Evolutionary conservation across 2,113 vertebrate genomes (phyloP), one percentile per base, ranked within the genome.

Genomic region (Gorsachius goisagi): DNA sequence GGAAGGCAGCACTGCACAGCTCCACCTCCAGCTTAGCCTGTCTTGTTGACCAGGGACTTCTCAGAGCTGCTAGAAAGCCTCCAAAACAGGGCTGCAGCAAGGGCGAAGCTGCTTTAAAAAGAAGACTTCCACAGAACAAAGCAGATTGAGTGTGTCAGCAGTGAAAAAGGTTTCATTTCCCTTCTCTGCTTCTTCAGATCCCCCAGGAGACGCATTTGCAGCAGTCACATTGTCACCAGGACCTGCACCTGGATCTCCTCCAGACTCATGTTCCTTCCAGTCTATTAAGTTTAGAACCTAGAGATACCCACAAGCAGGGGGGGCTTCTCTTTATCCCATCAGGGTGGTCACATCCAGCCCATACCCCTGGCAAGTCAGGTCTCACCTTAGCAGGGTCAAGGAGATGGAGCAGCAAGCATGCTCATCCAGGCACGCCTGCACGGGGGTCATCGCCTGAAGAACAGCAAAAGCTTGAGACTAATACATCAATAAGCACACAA

Each of bases 331-430:
- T 88, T 30, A 41, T 16, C 23, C 26, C 39, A 22, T 9, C 33
- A 35, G 30, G 45, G 30, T 32, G 32, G 22, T 33, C 1, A 0
- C 37, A 55, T 30, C 30, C 45, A 75, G 22, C 18, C 21, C 2
- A 0, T 12, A 23, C 8, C 11, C 35, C 32, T 3, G 4, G 44
- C 15, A 47, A 47, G 12, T 3, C 5, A 1, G 24, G 21, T 56
- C 55, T 58, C 55, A 52, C 17, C 24, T 32, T 32, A 30, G 35
- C 20, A 24, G 0, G 4, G 27, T 9, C 7, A 2, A 79, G 37
- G 33, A 11, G 35, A 55, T 21, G 24, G 55, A 78, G 39, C 13
- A 28, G 22, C 32, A 41, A 30, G 11, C 5, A 13, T 10, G 11
- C 7, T 69, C 13, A 4, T 15, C 39, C 59, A 24, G 24, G 18